Conservation (phyloP, 2,797 vertebrate species). For the Micrastur ruficollis region DNA sequence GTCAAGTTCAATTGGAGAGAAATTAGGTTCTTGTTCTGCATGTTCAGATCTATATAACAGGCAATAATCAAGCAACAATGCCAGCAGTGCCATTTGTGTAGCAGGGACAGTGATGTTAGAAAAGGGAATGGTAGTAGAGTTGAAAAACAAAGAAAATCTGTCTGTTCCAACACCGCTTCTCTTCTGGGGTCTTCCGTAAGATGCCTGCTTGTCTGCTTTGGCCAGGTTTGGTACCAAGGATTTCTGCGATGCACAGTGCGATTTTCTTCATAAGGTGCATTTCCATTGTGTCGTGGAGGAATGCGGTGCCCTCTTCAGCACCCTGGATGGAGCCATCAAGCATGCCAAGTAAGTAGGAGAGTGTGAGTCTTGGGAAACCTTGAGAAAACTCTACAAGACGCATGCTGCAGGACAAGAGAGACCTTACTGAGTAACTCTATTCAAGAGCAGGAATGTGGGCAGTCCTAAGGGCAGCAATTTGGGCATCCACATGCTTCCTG, state of each 20-base stretch:
- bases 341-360: conserved; percentile 90
- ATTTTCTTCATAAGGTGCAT: conserved; percentile 96
- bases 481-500: not conserved
- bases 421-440: not conserved
- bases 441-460: not conserved
- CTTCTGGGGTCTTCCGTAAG: not conserved
- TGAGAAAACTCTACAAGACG: not conserved
- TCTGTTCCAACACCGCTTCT: not conserved
- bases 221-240: conserved; percentile 93
- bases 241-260: conserved; percentile 92
- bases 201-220: not conserved
- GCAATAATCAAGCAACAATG: not conserved
- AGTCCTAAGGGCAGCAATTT: not conserved
- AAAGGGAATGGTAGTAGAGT: not conserved
- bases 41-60: not conserved
- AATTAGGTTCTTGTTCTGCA: not conserved
- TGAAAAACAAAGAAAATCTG: not conserved
- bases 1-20: not conserved
- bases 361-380: not conserved
- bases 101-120: not conserved
- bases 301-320: conserved; percentile 97
- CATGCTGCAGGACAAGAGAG: not conserved
- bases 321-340: conserved; percentile 95
- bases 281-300: conserved; percentile 97
- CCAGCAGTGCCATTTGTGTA: not conserved